These are phyloP conservation scores for Chascanopsetta lugubris DNA, from an alignment of 2,113 vertebrate genomes.

Conservation along the genomic window DNA sequence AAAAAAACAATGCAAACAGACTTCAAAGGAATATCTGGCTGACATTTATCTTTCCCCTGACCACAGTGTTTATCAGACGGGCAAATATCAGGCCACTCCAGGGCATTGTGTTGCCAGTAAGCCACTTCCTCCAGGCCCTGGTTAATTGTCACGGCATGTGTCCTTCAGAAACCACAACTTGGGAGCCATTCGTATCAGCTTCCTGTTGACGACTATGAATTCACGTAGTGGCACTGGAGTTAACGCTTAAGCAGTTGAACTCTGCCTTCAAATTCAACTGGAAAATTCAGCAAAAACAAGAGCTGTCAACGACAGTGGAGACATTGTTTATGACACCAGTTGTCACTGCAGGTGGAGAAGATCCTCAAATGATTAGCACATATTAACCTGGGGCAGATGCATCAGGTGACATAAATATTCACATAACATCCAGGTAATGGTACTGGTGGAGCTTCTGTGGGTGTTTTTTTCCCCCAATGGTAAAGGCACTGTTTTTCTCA, in stretches of 20 bases:
- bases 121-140: slow-evolving; percentile 62
- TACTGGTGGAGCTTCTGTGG: slow-evolving; percentile 6
- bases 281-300: slow-evolving; percentile 18
- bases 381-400: neutral
- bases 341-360: neutral
- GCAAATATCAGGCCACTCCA: slow-evolving; percentile 60
- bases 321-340: neutral
- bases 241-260: slow-evolving; percentile 9
- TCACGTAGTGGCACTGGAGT: slow-evolving; percentile 21
- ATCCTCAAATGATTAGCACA: neutral
- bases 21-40: slow-evolving; percentile 74
- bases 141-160: slow-evolving; percentile 66
- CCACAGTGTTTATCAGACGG: slow-evolving; percentile 71
- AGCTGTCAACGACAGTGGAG: too few species aligned
- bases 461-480: slow-evolving; percentile 9
- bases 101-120: slow-evolving; percentile 70
- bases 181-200: slow-evolving; percentile 48
- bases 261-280: slow-evolving; percentile 18
- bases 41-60: slow-evolving; percentile 66
- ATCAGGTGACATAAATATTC: neutral
- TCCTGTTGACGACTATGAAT: slow-evolving; percentile 58
- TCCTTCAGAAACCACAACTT: slow-evolving; percentile 61
- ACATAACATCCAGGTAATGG: slow-evolving; percentile 5
- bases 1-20: slow-evolving; percentile 71
- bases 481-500: slow-evolving; percentile 35